Evolutionary conservation across 2,888 invertebrate species (phyloP).

Genomic region (Romanomermis culicivorax): DNA sequence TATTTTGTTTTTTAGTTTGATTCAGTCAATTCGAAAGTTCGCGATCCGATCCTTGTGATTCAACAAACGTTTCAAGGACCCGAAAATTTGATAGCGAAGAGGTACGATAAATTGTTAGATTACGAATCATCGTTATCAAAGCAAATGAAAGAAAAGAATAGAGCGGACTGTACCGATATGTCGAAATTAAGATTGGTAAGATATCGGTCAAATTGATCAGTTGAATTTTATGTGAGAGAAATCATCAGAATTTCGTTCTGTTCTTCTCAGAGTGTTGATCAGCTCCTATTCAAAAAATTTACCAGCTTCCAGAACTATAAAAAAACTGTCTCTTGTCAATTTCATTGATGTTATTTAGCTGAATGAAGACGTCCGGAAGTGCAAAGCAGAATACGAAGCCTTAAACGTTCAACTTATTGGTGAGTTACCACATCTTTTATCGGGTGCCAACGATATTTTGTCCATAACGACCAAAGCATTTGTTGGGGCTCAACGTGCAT

Average conservation of each 20-base stretch:
- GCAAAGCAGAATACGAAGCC: constrained; percentile 39
- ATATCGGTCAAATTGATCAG: too few relatives aligned
- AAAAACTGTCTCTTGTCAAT: too few relatives aligned
- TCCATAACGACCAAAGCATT: neutral
- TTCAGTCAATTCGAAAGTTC: constrained; percentile 33
- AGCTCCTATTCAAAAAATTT: too few relatives aligned
- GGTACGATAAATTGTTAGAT: constrained; percentile 41
- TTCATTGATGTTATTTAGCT: too few relatives aligned
- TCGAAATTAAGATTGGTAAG: too few relatives aligned
- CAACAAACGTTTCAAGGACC: constrained; percentile 37
- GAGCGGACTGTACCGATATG: neutral
- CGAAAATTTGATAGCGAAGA: constrained; percentile 38
- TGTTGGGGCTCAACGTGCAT: neutral
- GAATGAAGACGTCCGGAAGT: constrained; percentile 34
- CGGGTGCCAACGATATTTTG: constrained; percentile 27
- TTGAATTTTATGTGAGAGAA: too few relatives aligned
- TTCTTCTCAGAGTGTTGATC: too few relatives aligned
- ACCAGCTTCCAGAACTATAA: too few relatives aligned
- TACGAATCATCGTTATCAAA: constrained; percentile 36
- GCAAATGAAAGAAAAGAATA: constrained; percentile 19
- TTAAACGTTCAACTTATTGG: constrained; percentile 40
- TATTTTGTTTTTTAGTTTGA: constrained; percentile 25
- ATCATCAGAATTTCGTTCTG: too few relatives aligned
- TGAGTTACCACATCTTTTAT: constrained; percentile 38
- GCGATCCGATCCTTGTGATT: constrained; percentile 33